Percentiles rank a stretch among this genome's conserved stretches.
Conservation (phyloP, 2,797 vertebrate species). For the Dendrocincla fuliginosa region DNA sequence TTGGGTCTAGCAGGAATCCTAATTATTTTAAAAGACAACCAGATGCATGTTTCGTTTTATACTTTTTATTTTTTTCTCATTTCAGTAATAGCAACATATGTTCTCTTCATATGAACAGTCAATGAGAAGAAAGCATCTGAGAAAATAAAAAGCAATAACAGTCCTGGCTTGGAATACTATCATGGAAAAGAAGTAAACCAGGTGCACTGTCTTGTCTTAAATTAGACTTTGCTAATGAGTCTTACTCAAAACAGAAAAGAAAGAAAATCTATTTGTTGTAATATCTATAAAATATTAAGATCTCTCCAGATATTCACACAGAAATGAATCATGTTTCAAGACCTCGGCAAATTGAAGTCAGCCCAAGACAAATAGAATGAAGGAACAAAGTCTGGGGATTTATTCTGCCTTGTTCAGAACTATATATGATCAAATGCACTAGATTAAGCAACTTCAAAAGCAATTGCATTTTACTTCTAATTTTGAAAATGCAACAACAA, state of each 20-base stretch:
- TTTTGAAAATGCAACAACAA: not conserved
- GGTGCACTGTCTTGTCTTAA: not conserved
- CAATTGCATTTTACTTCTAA: not conserved
- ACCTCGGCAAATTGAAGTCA: not conserved
- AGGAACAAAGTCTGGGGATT: not conserved
- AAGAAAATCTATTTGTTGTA: not conserved
- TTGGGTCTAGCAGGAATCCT: slow-evolving; percentile 21
- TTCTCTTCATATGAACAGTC: not conserved
- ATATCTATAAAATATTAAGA: not conserved
- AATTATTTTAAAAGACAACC: slow-evolving; percentile 54
- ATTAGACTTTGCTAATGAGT: not conserved
- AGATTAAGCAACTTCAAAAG: not conserved
- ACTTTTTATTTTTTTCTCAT: not conserved
- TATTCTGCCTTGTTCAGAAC: not conserved
- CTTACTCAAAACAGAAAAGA: not conserved
- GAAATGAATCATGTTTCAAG: not conserved
- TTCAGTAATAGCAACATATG: not conserved
- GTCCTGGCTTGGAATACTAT: not conserved
- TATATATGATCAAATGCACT: not conserved
- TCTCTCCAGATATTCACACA: not conserved
- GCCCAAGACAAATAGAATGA: not conserved
- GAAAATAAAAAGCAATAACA: not conserved
- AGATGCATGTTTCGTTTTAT: not conserved
- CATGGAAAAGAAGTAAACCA: not conserved
- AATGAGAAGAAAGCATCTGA: not conserved